Evolutionary conservation across 2,888 invertebrate species (phyloP), one percentile per base, ranked within the genome.

Genomic region (Polyploca ridens): DNA sequence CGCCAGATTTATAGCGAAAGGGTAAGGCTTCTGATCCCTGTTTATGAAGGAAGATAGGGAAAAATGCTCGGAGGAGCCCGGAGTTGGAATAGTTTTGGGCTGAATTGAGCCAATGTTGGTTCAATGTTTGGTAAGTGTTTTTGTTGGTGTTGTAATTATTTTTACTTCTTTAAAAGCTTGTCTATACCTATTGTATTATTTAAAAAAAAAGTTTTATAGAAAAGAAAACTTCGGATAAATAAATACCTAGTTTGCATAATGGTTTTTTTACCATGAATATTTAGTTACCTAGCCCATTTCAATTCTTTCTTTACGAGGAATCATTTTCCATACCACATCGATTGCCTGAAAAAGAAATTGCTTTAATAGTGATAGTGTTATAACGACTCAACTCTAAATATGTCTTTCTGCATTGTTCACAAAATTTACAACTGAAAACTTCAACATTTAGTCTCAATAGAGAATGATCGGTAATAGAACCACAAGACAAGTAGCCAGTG

Each of bases 31-130:
- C 87, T 92, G 92, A 93, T 90, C 93, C 93, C 90, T 91, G 92
- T 94, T 93, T 94, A 94, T 94, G 93, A 94, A 90, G 90, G 90
- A 91, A 90, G 90, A 90, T 90, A 88, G 85, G 84, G 87, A 90
- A 91, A 92, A 91, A 91, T 87, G 78, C 78, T 65, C 63, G 65
- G 69, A 70, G 16, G 71, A 73, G 72, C 74, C 62, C 64, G 49
- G 62, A 72, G 69, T 64, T 64, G 66, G 71, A 72, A 79, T 80
- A 82, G 84, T 81, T 83, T 79, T 69, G 69, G 64, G 68, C 69
- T 68, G 64, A 67, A 63, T 65, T 58, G 19, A 10, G 19, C 54
- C 54, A 54, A 19, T 62, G 62, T 49, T 62, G 49, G 62, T 33
- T 62, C 49, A 49, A 49, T 19, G 49, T 19, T 27, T 41, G 16